phyloP scores from a whole-genome alignment of 2,797 vertebrate species.

The Falco columbarius region DNA sequence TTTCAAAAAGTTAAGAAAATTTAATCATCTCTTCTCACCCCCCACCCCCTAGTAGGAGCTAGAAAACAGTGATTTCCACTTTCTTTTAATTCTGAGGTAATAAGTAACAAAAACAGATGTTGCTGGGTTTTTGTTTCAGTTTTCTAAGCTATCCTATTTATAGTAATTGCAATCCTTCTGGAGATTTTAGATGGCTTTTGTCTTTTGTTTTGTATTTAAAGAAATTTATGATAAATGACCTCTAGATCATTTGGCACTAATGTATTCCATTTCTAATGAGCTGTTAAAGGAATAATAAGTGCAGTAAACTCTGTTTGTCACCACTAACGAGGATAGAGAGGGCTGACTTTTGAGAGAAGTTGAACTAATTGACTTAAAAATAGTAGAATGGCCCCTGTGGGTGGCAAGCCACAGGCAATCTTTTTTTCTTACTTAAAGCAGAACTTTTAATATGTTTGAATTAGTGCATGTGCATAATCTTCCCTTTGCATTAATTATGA shows the following conservation, averaged over 20 bases:
- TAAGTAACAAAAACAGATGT: not conserved
- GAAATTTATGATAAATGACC: slow-evolving; percentile 37
- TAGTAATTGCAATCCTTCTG: slow-evolving; percentile 2
- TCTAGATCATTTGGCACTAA: slow-evolving; percentile 36
- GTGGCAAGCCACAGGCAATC: slow-evolving; percentile 33
- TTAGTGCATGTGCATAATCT: slow-evolving; percentile 18
- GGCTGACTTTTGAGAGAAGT: slow-evolving; percentile 28
- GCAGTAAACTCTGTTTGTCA: slow-evolving; percentile 62
- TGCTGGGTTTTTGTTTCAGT: not conserved
- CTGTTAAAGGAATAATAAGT: slow-evolving; percentile 63
- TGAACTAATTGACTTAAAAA: slow-evolving; percentile 71
- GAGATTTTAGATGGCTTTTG: slow-evolving; percentile 1
- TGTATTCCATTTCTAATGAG: slow-evolving; percentile 60
- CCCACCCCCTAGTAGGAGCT: not conserved
- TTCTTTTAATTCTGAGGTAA: not conserved
- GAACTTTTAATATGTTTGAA: slow-evolving; percentile 38
- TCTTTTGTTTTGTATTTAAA: slow-evolving; percentile 35
- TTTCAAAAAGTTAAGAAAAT: not conserved
- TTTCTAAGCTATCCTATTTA: not conserved
- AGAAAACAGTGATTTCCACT: not conserved
- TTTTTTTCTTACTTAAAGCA: slow-evolving; percentile 25
- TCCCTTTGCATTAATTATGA: not conserved
- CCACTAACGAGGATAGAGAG: slow-evolving; percentile 49
- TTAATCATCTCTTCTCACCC: not conserved
- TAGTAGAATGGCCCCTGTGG: slow-evolving; percentile 47